These are phyloP conservation scores for Origma solitaria DNA, from an alignment of 2,113 vertebrate genomes.

Conservation along the genomic window DNA sequence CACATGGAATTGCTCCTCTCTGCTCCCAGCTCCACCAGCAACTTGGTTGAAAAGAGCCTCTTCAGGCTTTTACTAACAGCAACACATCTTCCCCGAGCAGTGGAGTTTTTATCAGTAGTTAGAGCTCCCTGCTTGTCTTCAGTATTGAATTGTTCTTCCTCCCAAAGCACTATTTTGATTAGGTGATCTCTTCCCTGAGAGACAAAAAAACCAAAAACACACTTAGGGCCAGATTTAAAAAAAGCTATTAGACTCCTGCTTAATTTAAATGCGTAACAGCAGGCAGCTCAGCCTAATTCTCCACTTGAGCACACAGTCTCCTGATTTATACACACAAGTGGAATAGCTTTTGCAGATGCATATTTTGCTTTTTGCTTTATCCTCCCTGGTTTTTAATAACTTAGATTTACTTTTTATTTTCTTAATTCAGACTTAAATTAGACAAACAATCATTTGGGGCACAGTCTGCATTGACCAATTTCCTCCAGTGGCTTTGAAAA, in stretches of 20 bases:
- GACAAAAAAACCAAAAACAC: background rate
- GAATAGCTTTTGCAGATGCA: background rate
- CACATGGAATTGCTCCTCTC: fast-evolving
- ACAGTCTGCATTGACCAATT: background rate
- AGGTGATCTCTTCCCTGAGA: background rate
- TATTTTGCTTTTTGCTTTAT: background rate
- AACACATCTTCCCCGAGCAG: background rate
- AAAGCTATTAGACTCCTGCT: slow-evolving; percentile 20
- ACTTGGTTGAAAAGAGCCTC: background rate
- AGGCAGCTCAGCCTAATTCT: slow-evolving; percentile 12
- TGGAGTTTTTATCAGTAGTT: background rate
- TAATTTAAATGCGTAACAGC: slow-evolving; percentile 40
- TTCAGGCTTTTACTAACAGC: background rate
- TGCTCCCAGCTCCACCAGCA: background rate
- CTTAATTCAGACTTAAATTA: background rate
- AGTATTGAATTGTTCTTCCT: background rate
- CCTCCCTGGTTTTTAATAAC: background rate
- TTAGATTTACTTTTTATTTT: background rate
- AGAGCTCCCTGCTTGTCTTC: background rate
- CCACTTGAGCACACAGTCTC: slow-evolving; percentile 20
- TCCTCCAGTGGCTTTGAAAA: background rate
- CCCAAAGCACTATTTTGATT: background rate
- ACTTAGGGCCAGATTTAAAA: background rate
- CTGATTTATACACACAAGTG: slow-evolving; percentile 31
- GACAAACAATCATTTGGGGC: background rate